Percentiles rank a stretch among this genome's conserved stretches.
These are phyloP conservation scores for Crotalus helleri DNA, from an alignment of 2,113 vertebrate species.

Conservation along the genomic window DNA sequence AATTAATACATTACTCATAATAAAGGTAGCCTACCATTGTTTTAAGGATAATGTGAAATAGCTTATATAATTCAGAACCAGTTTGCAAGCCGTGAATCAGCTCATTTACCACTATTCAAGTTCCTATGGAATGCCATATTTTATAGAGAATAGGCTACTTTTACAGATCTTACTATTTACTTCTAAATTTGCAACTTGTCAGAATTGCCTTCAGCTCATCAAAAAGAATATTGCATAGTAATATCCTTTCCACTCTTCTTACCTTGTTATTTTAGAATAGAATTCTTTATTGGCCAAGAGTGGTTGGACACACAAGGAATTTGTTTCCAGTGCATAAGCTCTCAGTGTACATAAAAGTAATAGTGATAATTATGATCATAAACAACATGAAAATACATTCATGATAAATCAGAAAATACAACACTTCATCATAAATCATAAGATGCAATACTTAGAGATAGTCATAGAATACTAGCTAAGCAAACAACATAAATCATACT, in stretches of 20 bases:
- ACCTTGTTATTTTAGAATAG: background rate
- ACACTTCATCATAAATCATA: too few relatives aligned
- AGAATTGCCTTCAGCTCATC: background rate
- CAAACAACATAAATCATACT: too few relatives aligned
- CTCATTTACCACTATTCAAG: rapidly evolving
- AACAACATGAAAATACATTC: too few relatives aligned
- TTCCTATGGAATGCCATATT: background rate
- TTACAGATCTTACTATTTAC: background rate
- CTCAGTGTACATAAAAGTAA: too few relatives aligned
- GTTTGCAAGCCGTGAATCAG: rapidly evolving
- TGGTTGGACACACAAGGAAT: too few relatives aligned
- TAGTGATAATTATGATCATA: too few relatives aligned
- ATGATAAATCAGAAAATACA: too few relatives aligned
- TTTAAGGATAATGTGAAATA: background rate
- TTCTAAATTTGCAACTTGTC: background rate
- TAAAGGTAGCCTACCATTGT: conserved; percentile 26
- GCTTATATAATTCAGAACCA: conserved; percentile 24
- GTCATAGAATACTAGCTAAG: too few relatives aligned
- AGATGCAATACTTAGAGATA: too few relatives aligned
- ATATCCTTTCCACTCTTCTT: background rate
- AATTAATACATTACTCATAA: conserved; percentile 33
- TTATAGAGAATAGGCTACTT: background rate
- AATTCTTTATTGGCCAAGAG: too few relatives aligned
- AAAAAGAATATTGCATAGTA: background rate
- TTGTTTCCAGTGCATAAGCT: too few relatives aligned